A percentile compares a stretch with the other conserved stretches of the same genome.
Evolutionary conservation across 2,888 invertebrate species (phyloP).

Genomic region (Philhelius pedissequus): DNA sequence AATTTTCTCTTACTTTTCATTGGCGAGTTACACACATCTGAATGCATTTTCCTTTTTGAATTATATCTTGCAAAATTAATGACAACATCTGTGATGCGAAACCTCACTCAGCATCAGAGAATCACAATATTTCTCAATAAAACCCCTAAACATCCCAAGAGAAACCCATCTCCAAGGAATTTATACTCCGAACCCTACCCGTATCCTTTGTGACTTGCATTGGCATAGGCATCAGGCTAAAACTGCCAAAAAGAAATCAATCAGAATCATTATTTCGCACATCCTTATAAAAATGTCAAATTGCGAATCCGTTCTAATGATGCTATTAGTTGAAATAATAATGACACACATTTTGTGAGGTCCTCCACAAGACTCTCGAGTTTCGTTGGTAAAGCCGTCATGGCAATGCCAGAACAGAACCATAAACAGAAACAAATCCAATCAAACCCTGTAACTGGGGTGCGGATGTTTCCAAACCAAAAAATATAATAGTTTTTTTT

Average conservation of each 20-base stretch:
- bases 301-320: constrained; percentile 63
- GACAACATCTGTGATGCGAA: constrained; percentile 28
- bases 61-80: constrained; percentile 30
- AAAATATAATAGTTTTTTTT: constrained; percentile 41
- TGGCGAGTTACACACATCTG: no score
- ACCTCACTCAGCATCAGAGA: constrained; percentile 43
- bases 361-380: constrained; percentile 64
- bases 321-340: constrained; percentile 58
- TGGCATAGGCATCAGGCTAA: not conserved
- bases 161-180: constrained; percentile 17
- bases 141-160: constrained; percentile 54
- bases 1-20: no score
- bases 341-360: constrained; percentile 55
- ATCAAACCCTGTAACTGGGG: constrained; percentile 11
- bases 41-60: not conserved
- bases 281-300: constrained; percentile 30
- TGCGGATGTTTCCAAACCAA: constrained; percentile 40
- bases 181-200: not conserved
- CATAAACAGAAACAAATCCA: not conserved
- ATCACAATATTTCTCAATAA: constrained; percentile 58
- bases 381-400: constrained; percentile 20
- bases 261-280: constrained; percentile 42
- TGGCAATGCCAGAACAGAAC: not conserved
- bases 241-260: constrained; percentile 24
- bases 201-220: not conserved